These are phyloP conservation scores for Muscicapa striata DNA, from an alignment of 2,797 vertebrate species.

Conservation along the genomic window DNA sequence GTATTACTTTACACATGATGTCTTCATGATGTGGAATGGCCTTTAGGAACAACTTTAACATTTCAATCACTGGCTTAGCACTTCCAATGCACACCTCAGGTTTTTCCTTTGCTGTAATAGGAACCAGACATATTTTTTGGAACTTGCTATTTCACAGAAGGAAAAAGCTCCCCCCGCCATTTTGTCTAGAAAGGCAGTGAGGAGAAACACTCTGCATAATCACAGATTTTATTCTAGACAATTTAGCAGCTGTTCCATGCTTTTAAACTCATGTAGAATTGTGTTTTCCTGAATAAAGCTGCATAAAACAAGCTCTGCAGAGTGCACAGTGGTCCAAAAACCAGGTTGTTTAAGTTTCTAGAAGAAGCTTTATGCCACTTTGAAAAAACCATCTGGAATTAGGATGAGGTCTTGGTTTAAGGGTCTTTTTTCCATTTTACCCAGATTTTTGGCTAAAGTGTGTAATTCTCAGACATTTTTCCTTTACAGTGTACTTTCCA, in stretches of 20 bases:
- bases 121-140: conserved; percentile 69
- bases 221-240: conserved; percentile 1
- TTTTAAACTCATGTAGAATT: not conserved
- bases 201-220: not conserved
- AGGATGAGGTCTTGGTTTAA: conserved; percentile 44
- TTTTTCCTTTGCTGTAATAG: conserved; percentile 66
- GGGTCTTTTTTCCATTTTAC: conserved; percentile 59
- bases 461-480: conserved; percentile 44
- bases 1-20: conserved; percentile 65
- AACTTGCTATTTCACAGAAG: conserved; percentile 29
- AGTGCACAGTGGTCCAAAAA: not conserved
- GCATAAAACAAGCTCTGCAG: not conserved
- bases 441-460: conserved; percentile 29
- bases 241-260: not conserved
- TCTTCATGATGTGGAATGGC: conserved; percentile 66
- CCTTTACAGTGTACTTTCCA: conserved; percentile 55
- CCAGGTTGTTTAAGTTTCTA: not conserved
- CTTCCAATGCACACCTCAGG: conserved; percentile 65
- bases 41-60: conserved; percentile 62
- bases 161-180: conserved; percentile 26
- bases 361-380: conserved; percentile 33
- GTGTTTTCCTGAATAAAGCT: not conserved
- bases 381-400: conserved; percentile 24
- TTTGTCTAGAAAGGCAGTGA: conserved; percentile 32
- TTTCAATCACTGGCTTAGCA: conserved; percentile 73